These are phyloP conservation scores for Limnephilus auricula DNA, from an alignment of 2,888 invertebrate genomes.

Conservation along the genomic window DNA sequence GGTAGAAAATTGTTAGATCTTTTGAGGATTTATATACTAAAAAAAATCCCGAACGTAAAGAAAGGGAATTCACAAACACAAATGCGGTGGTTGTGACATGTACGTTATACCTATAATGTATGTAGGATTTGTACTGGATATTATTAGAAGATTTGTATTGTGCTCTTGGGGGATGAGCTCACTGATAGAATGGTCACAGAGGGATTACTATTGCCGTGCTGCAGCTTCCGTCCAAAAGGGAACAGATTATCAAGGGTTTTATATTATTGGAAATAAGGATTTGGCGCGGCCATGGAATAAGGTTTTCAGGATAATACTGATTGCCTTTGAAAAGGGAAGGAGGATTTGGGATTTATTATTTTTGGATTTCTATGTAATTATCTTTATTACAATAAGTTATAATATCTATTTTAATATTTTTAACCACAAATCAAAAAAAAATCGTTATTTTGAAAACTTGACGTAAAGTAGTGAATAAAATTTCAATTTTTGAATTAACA, in stretches of 20 bases:
- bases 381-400: too few species aligned
- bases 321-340: background rate
- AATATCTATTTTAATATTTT: too few species aligned
- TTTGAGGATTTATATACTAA: background rate
- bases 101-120: background rate
- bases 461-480: too few species aligned
- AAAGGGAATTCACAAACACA: background rate
- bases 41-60: background rate
- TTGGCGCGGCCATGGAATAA: background rate
- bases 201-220: background rate
- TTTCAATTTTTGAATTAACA: too few species aligned
- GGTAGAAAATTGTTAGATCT: background rate
- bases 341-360: background rate
- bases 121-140: background rate
- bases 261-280: conserved; percentile 41
- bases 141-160: conserved; percentile 5
- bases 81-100: background rate
- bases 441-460: too few species aligned
- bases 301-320: conserved; percentile 17
- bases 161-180: background rate
- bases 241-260: conserved; percentile 31
- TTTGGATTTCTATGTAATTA: background rate
- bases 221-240: conserved; percentile 9
- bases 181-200: conserved; percentile 5
- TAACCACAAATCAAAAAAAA: too few species aligned